Evolutionary conservation across 64 coral and sea anemone species (phyloP).

Genomic region (Cladopsammia gracilis): DNA sequence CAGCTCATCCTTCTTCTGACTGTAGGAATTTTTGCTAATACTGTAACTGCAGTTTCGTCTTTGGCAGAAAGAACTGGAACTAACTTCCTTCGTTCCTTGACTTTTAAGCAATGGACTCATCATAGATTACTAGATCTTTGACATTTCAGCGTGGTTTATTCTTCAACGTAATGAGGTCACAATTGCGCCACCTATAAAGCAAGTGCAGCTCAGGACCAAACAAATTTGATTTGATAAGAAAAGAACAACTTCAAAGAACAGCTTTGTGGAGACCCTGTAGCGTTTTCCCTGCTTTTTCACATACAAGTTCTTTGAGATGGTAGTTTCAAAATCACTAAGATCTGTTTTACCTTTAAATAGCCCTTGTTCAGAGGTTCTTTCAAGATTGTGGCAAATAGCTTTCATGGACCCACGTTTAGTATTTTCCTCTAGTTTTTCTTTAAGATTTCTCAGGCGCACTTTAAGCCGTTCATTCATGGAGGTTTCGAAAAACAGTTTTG

Average conservation of each 20-base stretch:
- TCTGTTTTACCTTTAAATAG: neutral
- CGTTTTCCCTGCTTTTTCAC: slow-evolving; percentile 31
- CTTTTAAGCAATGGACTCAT: neutral
- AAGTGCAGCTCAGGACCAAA: slow-evolving; percentile 26
- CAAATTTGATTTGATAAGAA: neutral
- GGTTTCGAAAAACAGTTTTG: neutral
- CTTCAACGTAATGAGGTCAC: neutral
- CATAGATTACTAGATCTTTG: neutral
- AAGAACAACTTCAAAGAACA: slow-evolving; percentile 44
- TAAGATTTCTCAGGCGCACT: neutral
- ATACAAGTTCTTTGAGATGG: slow-evolving; percentile 20
- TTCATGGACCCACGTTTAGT: neutral
- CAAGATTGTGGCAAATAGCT: neutral
- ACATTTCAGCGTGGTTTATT: neutral
- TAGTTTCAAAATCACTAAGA: neutral
- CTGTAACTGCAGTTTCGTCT: slow-evolving; percentile 47
- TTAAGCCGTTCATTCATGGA: neutral
- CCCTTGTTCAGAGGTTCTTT: neutral
- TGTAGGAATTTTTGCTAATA: neutral
- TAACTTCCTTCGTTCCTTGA: neutral
- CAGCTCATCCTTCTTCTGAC: neutral
- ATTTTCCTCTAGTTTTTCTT: neutral
- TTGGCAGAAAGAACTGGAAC: slow-evolving; percentile 25
- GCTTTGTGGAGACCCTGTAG: slow-evolving; percentile 18
- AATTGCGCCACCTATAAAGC: neutral